phyloP scores from a whole-genome alignment of 2,888 invertebrate species.

The Teleogryllus oceanicus region DNA sequence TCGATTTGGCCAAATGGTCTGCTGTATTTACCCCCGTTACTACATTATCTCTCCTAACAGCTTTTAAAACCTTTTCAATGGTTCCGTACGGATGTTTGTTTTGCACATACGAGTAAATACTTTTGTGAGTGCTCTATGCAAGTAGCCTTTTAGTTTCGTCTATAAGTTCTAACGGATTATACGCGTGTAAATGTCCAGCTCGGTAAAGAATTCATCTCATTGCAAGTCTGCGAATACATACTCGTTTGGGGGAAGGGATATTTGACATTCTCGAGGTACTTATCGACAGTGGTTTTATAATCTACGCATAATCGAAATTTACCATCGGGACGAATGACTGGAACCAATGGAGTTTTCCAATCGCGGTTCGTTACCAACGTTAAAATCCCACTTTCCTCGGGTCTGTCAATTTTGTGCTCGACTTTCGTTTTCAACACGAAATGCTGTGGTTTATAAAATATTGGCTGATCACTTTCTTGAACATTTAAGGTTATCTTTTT shows the following conservation, averaged over 20 bases:
- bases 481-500: too few relatives aligned
- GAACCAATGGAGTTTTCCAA: neutral
- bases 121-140: neutral
- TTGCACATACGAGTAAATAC: conserved; percentile 38
- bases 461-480: neutral
- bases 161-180: neutral
- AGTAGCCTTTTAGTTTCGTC: neutral
- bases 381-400: neutral
- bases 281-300: neutral
- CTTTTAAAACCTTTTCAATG: conserved; percentile 42
- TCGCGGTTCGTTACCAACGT: neutral
- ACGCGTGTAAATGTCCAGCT: neutral
- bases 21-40: conserved; percentile 39
- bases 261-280: neutral
- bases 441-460: too few relatives aligned
- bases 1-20: conserved; percentile 40
- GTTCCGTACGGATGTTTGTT: conserved; percentile 44
- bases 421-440: too few relatives aligned
- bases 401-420: too few relatives aligned
- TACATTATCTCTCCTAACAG: conserved; percentile 40
- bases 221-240: neutral
- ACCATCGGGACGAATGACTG: neutral
- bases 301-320: neutral
- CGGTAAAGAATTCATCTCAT: neutral
- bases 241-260: neutral